Evolutionary conservation across 2,888 invertebrate species (phyloP).

Genomic region (Trachelus tabidus): DNA sequence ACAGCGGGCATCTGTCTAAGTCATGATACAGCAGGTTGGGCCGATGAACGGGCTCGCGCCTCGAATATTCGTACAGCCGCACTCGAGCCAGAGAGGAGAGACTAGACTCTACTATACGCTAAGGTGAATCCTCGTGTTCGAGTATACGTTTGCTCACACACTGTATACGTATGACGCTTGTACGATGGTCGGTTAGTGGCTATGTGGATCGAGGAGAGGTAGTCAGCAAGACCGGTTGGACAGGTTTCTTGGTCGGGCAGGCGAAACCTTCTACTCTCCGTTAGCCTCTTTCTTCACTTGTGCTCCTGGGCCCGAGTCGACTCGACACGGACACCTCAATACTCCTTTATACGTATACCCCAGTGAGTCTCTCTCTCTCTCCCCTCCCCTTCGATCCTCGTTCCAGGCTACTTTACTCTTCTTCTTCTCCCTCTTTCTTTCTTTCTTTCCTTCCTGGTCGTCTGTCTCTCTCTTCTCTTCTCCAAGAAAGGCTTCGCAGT

Average conservation of each 20-base stretch:
- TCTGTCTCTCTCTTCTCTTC: slow-evolving; percentile 5
- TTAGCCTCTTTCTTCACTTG: slow-evolving; percentile 42
- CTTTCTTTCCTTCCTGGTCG: neutral
- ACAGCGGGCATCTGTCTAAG: neutral
- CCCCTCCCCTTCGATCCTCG: slow-evolving; percentile 17
- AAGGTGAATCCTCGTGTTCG: neutral
- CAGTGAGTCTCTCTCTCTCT: neutral
- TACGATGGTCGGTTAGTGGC: neutral
- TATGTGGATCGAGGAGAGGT: slow-evolving; percentile 24
- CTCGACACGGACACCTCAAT: slow-evolving; percentile 1
- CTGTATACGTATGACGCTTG: slow-evolving; percentile 1
- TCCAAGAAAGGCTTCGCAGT: slow-evolving; percentile 20
- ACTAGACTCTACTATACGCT: neutral
- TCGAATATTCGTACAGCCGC: neutral
- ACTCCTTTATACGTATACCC: neutral
- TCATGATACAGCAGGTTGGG: neutral
- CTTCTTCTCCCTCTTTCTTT: slow-evolving; percentile 8
- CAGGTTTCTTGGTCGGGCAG: slow-evolving; percentile 60
- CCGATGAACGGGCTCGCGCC: neutral
- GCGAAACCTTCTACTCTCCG: slow-evolving; percentile 57
- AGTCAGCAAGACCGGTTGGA: slow-evolving; percentile 57
- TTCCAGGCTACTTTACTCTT: slow-evolving; percentile 13
- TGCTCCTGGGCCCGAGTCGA: slow-evolving; percentile 17
- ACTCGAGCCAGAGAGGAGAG: neutral
- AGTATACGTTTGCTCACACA: neutral